Evolutionary conservation across 2,113 vertebrate genomes (phyloP), one percentile per base, ranked within the genome.

Genomic region (Amphiprion ocellaris): DNA sequence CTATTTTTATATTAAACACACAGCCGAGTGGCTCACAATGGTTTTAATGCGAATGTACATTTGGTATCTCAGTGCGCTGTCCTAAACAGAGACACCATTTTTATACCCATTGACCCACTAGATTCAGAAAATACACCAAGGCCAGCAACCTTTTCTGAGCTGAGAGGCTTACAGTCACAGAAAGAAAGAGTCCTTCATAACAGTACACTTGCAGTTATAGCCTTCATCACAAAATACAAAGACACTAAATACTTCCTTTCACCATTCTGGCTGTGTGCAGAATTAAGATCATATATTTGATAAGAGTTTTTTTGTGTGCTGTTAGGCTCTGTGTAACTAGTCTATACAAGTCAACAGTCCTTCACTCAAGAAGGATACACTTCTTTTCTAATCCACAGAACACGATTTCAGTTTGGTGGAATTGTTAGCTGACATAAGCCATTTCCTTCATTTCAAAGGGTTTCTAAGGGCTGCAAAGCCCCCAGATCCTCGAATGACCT

Each of bases 391-490:
- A 86, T 76, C 86, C 83, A 67, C 53, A 59, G 37, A 87, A 60
- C 69, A 79, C 2, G 6, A 86, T 90, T 90, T 80, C 21, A 72
- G 83, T 81, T 81, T 74, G 65, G 81, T 46, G 58, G 46, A 86
- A 83, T 75, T 83, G 70, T 81, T 69, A 62, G 83, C 72, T 80
- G 72, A 89, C 80, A 82, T 79, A 79, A 86, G 74, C 69, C 59
- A 66, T 84, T 79, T 70, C 70, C 60, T 77, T 86, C 79, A 88
- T 84, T 82, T 82, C 72, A 69, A 87, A 88, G 66, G 59, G 55
- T 80, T 88, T 89, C 59, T 76, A 71, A 88, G 82, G 65, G 81
- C 87, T 68, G 70, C 60, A 62, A 79, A 75, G 44, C 69, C 64
- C 50, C 17, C 10, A 59, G 60, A 90, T 90, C 86, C 74, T 79